These are phyloP conservation scores for Emydoidea blandingii DNA, from an alignment of 2,797 vertebrate genomes.

Conservation along the genomic window DNA sequence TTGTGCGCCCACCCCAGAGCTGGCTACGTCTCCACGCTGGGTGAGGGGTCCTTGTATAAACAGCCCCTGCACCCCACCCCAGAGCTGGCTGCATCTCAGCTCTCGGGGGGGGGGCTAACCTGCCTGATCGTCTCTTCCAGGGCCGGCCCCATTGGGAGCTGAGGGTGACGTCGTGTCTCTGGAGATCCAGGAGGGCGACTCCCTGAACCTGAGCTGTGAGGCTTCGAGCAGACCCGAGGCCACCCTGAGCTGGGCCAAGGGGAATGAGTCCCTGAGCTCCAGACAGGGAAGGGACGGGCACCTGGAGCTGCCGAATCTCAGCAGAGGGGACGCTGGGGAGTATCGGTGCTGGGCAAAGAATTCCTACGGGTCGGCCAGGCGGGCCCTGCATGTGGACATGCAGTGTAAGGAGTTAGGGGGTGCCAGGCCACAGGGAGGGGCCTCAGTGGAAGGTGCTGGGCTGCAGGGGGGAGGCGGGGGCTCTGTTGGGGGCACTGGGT, in stretches of 20 bases:
- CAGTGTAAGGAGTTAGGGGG: neutral
- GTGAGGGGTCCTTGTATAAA: neutral
- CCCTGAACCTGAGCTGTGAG: constrained; percentile 34
- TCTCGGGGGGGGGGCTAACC: fast-evolving
- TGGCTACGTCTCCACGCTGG: too few species aligned
- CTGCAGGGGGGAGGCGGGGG: too few species aligned
- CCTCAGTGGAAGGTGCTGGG: too few species aligned
- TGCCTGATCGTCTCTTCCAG: fast-evolving
- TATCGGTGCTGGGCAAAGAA: constrained; percentile 13
- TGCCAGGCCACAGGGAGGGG: fast-evolving
- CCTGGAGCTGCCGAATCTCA: neutral
- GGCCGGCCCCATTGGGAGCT: fast-evolving
- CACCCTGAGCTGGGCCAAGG: constrained; percentile 37
- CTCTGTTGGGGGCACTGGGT: too few species aligned
- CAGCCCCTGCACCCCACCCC: fast-evolving
- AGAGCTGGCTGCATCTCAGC: neutral
- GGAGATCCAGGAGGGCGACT: constrained; percentile 10
- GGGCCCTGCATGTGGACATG: neutral
- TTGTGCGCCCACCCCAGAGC: neutral
- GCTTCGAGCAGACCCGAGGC: constrained; percentile 19
- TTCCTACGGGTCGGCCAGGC: neutral
- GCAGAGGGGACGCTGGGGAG: constrained; percentile 26
- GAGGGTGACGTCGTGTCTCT: fast-evolving
- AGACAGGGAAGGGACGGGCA: fast-evolving
- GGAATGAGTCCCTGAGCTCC: neutral